phyloP scores from a whole-genome alignment of 2,113 vertebrate species.

The Paralichthys olivaceus region DNA sequence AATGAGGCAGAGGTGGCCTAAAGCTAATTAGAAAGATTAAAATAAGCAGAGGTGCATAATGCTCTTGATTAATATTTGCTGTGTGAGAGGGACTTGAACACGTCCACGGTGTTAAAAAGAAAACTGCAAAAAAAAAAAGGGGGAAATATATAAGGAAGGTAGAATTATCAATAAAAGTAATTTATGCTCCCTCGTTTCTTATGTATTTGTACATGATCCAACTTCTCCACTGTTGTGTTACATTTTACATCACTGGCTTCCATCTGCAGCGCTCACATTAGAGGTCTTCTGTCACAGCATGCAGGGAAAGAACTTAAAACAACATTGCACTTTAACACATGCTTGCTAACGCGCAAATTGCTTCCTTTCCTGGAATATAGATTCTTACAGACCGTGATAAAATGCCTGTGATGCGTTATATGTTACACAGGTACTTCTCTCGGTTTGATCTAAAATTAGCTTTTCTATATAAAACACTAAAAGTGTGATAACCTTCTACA shows the following conservation, averaged over 20 bases:
- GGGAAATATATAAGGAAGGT: no score
- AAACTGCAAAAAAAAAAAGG: background rate
- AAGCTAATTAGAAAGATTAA: conserved; percentile 60
- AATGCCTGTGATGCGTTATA: background rate
- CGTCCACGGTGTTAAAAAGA: conserved; percentile 3
- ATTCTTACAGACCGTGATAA: background rate
- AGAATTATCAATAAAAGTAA: no score
- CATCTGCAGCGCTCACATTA: background rate
- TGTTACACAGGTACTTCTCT: background rate
- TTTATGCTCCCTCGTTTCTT: background rate
- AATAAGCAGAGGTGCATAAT: conserved; percentile 28
- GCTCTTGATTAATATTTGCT: conserved; percentile 34
- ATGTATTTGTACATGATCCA: background rate
- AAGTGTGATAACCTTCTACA: background rate
- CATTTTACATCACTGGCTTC: background rate
- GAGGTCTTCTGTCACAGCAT: background rate
- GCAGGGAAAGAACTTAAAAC: background rate
- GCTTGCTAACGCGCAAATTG: background rate
- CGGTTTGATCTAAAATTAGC: conserved; percentile 9
- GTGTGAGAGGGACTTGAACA: conserved; percentile 8
- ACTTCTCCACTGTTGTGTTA: background rate
- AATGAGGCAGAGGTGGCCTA: conserved; percentile 37
- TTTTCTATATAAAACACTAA: background rate
- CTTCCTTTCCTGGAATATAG: background rate
- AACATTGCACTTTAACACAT: background rate